Conservation (phyloP, 2,797 vertebrate genomes). For the Parauchenoglanis ngamensis region DNA sequence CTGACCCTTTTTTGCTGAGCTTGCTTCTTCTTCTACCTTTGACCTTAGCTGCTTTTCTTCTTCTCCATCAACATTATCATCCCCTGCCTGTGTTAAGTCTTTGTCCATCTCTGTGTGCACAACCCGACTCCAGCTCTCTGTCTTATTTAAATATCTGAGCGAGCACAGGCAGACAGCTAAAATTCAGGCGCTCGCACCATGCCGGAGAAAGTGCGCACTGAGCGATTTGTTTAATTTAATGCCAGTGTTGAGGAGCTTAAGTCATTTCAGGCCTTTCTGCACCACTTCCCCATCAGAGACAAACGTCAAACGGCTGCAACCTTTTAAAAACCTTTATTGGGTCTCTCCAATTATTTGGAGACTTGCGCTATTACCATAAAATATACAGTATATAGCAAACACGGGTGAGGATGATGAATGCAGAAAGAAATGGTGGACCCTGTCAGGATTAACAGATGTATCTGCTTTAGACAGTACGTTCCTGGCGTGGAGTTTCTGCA, state of each 20-base stretch:
- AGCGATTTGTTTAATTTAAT: constrained; percentile 66
- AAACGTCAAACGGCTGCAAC: constrained; percentile 48
- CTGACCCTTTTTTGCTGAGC: neutral
- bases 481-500: constrained; percentile 61
- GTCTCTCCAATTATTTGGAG: constrained; percentile 58
- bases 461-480: constrained; percentile 51
- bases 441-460: constrained; percentile 45
- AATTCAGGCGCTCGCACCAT: constrained; percentile 46
- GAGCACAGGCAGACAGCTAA: constrained; percentile 50
- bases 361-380: constrained; percentile 61
- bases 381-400: constrained; percentile 56
- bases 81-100: constrained; percentile 19
- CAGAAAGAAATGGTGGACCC: constrained; percentile 22
- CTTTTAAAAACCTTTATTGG: constrained; percentile 60
- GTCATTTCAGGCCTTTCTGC: constrained; percentile 62
- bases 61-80: constrained; percentile 13
- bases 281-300: constrained; percentile 51
- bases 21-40: neutral
- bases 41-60: neutral
- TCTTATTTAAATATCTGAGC: constrained; percentile 61
- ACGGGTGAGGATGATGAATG: constrained; percentile 40
- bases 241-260: constrained; percentile 64
- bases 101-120: constrained; percentile 38
- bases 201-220: constrained; percentile 49
- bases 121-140: constrained; percentile 43